phyloP scores from a whole-genome alignment of 2,888 invertebrate species.

The Meiosimyza decipiens region DNA sequence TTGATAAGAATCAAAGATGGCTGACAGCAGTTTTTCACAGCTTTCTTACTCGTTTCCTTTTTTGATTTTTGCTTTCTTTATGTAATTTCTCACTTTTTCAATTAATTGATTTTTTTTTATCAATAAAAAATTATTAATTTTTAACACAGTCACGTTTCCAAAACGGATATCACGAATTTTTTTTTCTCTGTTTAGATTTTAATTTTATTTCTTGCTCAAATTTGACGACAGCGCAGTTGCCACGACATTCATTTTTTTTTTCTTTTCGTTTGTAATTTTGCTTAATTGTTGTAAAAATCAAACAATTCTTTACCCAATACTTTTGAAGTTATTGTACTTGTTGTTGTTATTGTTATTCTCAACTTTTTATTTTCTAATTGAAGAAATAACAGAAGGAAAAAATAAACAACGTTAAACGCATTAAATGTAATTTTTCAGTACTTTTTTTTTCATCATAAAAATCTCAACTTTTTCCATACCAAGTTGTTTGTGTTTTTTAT shows the following conservation, averaged over 20 bases:
- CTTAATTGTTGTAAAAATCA: conserved; percentile 4
- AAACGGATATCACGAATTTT: conserved; percentile 26
- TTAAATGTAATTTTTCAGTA: too few species aligned
- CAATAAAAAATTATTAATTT: background rate
- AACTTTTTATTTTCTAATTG: background rate
- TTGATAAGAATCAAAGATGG: conserved; percentile 30
- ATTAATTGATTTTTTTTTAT: conserved; percentile 2
- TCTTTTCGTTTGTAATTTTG: background rate
- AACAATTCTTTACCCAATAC: conserved; percentile 1
- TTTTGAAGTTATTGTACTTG: too few species aligned
- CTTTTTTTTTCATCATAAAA: conserved; percentile 8
- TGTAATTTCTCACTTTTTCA: conserved; percentile 25
- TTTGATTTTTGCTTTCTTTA: background rate
- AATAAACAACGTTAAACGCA: too few species aligned
- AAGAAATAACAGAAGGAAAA: too few species aligned
- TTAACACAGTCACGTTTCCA: conserved; percentile 13
- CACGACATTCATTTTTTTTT: conserved; percentile 27
- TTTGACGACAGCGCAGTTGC: conserved; percentile 16
- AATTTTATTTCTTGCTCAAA: conserved; percentile 10
- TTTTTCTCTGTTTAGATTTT: conserved; percentile 1
- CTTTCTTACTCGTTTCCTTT: conserved; percentile 1
- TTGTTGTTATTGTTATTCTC: background rate
- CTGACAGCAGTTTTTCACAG: conserved; percentile 13
- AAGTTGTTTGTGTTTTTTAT: background rate
- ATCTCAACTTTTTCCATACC: too few species aligned